These are phyloP conservation scores for Clarias laeviceps DNA, from an alignment of 2,797 vertebrate genomes.

Conservation along the genomic window DNA sequence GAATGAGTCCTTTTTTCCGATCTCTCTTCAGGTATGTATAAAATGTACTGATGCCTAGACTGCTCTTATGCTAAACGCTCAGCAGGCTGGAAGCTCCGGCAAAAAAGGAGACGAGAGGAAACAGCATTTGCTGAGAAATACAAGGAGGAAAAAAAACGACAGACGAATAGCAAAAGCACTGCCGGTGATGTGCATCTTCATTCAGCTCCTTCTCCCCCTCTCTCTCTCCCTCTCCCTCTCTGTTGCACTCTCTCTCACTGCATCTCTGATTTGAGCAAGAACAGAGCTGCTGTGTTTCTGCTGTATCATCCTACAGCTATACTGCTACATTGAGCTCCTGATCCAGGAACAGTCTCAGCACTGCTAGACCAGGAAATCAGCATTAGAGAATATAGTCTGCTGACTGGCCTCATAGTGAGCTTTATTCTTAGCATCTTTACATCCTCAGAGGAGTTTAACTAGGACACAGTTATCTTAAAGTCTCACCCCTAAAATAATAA, in stretches of 20 bases:
- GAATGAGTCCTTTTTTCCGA: constrained; percentile 1
- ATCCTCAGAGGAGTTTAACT: constrained; percentile 45
- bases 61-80: constrained; percentile 41
- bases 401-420: constrained; percentile 34
- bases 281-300: constrained; percentile 46
- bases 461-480: constrained; percentile 41
- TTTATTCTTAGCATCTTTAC: constrained; percentile 51
- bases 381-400: constrained; percentile 14
- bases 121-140: constrained; percentile 28
- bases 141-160: constrained; percentile 13
- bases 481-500: not conserved
- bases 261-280: constrained; percentile 37
- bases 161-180: constrained; percentile 24
- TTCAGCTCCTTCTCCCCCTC: constrained; percentile 20
- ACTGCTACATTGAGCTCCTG: constrained; percentile 35
- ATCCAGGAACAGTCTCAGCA: constrained; percentile 31
- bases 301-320: constrained; percentile 52
- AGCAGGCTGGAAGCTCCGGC: constrained; percentile 33
- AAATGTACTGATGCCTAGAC: constrained; percentile 11
- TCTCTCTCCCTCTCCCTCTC: constrained; percentile 1
- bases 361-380: constrained; percentile 11
- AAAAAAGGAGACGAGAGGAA: constrained; percentile 10
- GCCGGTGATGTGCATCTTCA: constrained; percentile 29
- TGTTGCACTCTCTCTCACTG: constrained; percentile 17
- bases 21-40: constrained; percentile 8